Conservation (phyloP, 2,888 invertebrate genomes). For the Stenurella melanura region DNA sequence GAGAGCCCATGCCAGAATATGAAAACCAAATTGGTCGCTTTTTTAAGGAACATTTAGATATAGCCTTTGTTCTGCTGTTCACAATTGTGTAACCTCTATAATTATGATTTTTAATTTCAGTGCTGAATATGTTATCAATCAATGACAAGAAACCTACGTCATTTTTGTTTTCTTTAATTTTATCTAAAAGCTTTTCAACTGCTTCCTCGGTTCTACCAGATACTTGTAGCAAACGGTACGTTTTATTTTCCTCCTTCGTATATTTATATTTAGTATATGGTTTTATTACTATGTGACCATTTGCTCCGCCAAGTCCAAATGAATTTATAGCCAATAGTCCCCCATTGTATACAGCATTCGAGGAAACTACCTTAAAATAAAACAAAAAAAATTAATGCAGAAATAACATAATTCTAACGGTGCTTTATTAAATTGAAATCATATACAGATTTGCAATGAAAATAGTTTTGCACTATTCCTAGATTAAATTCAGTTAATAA, state of each 20-base stretch:
- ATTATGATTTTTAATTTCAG: slow-evolving; percentile 81
- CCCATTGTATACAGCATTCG: slow-evolving; percentile 73
- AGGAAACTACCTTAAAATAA: slow-evolving; percentile 72
- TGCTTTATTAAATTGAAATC: no score
- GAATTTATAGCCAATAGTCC: slow-evolving; percentile 78
- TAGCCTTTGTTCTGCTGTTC: neutral
- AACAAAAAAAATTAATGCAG: neutral
- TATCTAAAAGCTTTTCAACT: slow-evolving; percentile 78
- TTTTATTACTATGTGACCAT: slow-evolving; percentile 74
- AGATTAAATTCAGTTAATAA: neutral
- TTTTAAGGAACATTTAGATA: slow-evolving; percentile 21
- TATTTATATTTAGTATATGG: slow-evolving; percentile 64
- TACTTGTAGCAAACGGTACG: slow-evolving; percentile 71
- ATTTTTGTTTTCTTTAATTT: slow-evolving; percentile 75
- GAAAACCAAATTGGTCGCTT: slow-evolving; percentile 78
- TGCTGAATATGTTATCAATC: slow-evolving; percentile 81
- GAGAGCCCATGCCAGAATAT: slow-evolving; percentile 81
- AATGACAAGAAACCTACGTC: slow-evolving; percentile 83
- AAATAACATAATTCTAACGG: slow-evolving; percentile 51
- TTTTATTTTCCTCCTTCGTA: slow-evolving; percentile 54
- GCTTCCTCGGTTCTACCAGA: slow-evolving; percentile 85
- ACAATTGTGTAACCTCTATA: slow-evolving; percentile 82
- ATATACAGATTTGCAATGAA: no score
- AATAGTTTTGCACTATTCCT: no score
- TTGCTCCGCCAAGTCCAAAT: slow-evolving; percentile 80